A percentile compares a stretch with the other conserved stretches of the same genome.
phyloP scores from a whole-genome alignment of 2,797 vertebrate species.

The Mus minutoides region DNA sequence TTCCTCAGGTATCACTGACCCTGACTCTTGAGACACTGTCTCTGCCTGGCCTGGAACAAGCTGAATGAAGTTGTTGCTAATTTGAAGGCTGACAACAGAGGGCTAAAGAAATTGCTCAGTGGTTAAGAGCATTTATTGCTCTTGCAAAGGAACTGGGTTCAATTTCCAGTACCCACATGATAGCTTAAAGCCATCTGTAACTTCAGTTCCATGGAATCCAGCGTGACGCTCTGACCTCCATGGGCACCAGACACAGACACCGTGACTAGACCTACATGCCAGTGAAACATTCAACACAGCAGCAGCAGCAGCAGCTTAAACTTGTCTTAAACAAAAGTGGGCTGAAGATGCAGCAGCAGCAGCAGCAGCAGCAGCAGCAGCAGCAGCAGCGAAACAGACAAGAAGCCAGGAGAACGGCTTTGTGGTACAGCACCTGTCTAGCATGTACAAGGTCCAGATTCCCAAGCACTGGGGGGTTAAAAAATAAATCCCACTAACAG shows the following conservation, averaged over 20 bases:
- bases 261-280: background rate
- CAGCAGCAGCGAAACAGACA: background rate
- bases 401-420: background rate
- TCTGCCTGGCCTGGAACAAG: background rate
- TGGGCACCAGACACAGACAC: background rate
- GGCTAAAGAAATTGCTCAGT: background rate
- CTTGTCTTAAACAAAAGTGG: too few relatives aligned
- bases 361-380: background rate
- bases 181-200: background rate
- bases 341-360: too few relatives aligned
- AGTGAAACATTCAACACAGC: background rate
- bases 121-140: background rate
- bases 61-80: background rate
- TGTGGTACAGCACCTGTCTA: background rate
- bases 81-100: background rate
- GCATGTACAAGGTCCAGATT: background rate
- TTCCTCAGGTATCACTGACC: background rate
- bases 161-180: background rate
- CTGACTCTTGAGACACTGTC: background rate
- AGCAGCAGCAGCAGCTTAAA: background rate
- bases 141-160: background rate
- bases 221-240: background rate
- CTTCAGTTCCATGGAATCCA: background rate
- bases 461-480: background rate
- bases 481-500: background rate